A percentile compares a stretch with the other conserved stretches of the same genome.
phyloP scores from a whole-genome alignment of 2,113 vertebrate species.

The Gorsachius goisagi region DNA sequence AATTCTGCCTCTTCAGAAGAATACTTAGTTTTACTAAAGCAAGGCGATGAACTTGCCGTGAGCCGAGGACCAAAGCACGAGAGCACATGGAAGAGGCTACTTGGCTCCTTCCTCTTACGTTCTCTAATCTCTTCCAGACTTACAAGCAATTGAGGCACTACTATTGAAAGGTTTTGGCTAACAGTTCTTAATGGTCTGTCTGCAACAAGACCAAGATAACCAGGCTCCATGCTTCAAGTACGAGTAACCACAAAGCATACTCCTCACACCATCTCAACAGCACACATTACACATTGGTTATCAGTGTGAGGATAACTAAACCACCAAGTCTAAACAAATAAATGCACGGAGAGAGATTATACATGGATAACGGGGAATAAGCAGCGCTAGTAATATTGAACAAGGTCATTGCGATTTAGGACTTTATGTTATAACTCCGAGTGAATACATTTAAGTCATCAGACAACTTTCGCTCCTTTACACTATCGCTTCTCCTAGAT shows the following conservation, averaged over 20 bases:
- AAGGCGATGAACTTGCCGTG: not conserved
- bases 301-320: not conserved
- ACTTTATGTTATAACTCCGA: not conserved
- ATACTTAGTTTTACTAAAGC: not conserved
- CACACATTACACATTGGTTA: fast-evolving
- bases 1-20: not conserved
- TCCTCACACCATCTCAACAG: not conserved
- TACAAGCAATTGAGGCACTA: not conserved
- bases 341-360: fast-evolving
- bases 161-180: not conserved
- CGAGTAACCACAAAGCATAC: not conserved
- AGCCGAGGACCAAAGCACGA: not conserved
- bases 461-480: not conserved
- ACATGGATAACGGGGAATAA: not conserved
- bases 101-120: not conserved
- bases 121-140: not conserved
- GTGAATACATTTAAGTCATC: not conserved
- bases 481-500: not conserved
- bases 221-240: not conserved
- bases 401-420: not conserved
- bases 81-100: not conserved
- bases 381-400: not conserved
- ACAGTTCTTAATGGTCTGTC: not conserved
- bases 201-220: not conserved
- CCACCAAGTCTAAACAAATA: not conserved